These are phyloP conservation scores for Onchidella celtica DNA, from an alignment of 2,888 invertebrate species.

Conservation along the genomic window DNA sequence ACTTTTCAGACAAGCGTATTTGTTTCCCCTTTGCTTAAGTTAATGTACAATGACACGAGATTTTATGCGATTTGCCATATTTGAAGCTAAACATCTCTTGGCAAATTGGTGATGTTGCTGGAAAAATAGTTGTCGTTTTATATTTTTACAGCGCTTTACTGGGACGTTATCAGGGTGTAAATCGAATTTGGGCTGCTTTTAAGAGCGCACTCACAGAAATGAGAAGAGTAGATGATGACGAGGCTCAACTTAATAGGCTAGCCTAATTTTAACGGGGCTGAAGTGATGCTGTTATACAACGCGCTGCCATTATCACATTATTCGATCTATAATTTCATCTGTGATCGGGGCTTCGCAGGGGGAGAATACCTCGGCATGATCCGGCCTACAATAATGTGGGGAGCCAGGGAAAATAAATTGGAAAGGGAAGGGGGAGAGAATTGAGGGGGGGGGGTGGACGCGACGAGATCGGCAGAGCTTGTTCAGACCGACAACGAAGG, in stretches of 20 bases:
- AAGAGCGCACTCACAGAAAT: slow-evolving; percentile 17
- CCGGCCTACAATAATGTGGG: background rate
- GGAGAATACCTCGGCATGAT: background rate
- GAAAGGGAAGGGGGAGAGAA: background rate
- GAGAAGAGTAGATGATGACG: slow-evolving; percentile 8
- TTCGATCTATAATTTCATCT: slow-evolving; percentile 37
- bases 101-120: slow-evolving; percentile 41
- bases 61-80: slow-evolving; percentile 44
- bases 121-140: slow-evolving; percentile 46
- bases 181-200: slow-evolving; percentile 46
- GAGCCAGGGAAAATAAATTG: background rate
- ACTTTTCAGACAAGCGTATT: background rate
- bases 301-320: slow-evolving; percentile 16
- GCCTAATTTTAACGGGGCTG: slow-evolving; percentile 23
- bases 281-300: slow-evolving; percentile 20
- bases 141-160: slow-evolving; percentile 35
- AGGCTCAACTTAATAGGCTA: slow-evolving; percentile 38
- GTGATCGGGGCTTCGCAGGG: slow-evolving; percentile 1
- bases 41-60: slow-evolving; percentile 39
- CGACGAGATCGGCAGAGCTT: no score
- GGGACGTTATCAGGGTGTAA: slow-evolving; percentile 36
- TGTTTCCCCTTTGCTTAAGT: background rate
- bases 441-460: background rate
- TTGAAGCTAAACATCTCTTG: slow-evolving; percentile 37
- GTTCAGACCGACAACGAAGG: no score